These are phyloP conservation scores for Chrysolina haemoptera DNA, from an alignment of 2,888 invertebrate genomes.

Conservation along the genomic window DNA sequence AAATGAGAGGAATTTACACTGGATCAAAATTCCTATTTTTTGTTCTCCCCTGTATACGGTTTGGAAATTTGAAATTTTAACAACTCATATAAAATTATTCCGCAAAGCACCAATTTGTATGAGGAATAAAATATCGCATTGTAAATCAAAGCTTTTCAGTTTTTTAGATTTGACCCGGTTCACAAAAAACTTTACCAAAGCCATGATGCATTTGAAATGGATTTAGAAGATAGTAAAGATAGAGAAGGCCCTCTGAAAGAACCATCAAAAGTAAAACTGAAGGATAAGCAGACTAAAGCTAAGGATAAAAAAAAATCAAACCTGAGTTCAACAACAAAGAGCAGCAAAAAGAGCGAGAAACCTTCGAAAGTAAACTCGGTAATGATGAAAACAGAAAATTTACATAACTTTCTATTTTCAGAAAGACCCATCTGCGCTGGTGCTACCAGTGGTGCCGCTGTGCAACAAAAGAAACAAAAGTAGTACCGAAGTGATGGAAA, in stretches of 20 bases:
- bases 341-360: conserved; percentile 34
- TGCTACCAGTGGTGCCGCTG: conserved; percentile 40
- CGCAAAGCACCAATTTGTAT: no score
- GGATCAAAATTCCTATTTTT: no score
- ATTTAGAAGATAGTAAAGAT: background rate
- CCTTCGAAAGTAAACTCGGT: conserved; percentile 11
- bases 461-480: conserved; percentile 48
- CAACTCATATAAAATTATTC: no score
- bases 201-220: background rate
- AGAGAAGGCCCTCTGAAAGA: conserved; percentile 1
- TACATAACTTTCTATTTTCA: conserved; percentile 27
- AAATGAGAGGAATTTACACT: no score
- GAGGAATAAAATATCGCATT: background rate
- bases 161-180: no score
- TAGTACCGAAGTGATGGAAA: conserved; percentile 37
- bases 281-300: conserved; percentile 33
- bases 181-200: background rate
- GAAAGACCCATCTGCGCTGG: conserved; percentile 34
- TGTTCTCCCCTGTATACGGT: no score
- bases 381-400: conserved; percentile 15
- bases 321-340: conserved; percentile 36
- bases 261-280: conserved; percentile 22
- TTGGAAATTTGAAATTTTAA: no score
- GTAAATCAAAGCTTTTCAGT: no score
- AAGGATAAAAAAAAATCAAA: conserved; percentile 37